These are phyloP conservation scores for Synergus japonicus DNA, from an alignment of 2,888 invertebrate genomes.

Conservation along the genomic window DNA sequence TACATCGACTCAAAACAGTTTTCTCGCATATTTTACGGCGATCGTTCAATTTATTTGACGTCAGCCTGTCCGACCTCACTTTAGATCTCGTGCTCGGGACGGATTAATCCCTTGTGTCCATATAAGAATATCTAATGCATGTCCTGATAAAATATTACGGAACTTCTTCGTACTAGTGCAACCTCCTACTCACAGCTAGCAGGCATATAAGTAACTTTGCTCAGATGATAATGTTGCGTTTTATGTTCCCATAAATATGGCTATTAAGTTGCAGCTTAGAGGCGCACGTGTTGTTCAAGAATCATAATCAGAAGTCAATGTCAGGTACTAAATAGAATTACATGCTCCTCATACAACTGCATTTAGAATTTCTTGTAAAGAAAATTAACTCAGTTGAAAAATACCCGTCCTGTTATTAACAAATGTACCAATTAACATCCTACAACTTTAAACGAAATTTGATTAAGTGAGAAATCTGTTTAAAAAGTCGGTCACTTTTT, in stretches of 20 bases:
- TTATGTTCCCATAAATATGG: conserved; percentile 57
- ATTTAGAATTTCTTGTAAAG: background rate
- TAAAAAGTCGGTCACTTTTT: too few species aligned
- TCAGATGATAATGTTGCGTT: conserved; percentile 53
- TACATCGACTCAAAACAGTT: conserved; percentile 1
- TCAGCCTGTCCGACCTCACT: background rate
- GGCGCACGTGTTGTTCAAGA: conserved; percentile 13
- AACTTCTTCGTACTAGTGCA: background rate
- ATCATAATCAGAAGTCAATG: conserved; percentile 30
- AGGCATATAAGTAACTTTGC: conserved; percentile 9
- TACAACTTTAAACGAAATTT: too few species aligned
- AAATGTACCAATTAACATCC: too few species aligned
- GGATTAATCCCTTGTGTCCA: conserved; percentile 10
- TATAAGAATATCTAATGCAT: conserved; percentile 30
- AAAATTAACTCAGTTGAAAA: background rate
- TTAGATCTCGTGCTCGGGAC: background rate
- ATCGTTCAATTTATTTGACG: conserved; percentile 31
- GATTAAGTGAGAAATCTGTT: too few species aligned
- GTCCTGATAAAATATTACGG: conserved; percentile 7
- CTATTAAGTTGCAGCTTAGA: conserved; percentile 48
- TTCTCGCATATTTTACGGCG: conserved; percentile 25
- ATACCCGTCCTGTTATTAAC: too few species aligned
- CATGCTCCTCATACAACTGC: background rate
- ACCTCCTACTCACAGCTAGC: conserved; percentile 30
- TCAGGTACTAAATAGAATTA: conserved; percentile 9